phyloP scores from a whole-genome alignment of 2,888 invertebrate species.

The Sphinx pinastri region DNA sequence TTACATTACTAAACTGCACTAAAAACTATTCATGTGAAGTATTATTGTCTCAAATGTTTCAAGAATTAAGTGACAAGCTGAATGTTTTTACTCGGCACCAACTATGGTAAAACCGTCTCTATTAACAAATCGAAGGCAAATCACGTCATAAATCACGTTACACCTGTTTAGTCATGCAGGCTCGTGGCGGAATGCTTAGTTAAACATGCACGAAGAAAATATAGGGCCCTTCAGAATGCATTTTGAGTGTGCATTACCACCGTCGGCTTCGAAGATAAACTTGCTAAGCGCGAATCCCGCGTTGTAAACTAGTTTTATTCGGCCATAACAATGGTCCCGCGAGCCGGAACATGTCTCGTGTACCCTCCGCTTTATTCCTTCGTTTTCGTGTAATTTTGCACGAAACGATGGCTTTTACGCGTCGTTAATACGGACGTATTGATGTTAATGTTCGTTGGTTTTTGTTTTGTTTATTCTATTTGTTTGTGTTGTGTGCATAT shows the following conservation, averaged over 20 bases:
- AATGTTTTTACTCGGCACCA: no score
- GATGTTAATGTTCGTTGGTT: slow-evolving; percentile 41
- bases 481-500: background rate
- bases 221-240: slow-evolving; percentile 7
- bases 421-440: slow-evolving; percentile 49
- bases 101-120: no score
- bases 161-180: background rate
- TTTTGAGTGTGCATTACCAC: background rate
- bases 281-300: slow-evolving; percentile 55
- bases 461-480: slow-evolving; percentile 32
- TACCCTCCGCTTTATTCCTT: slow-evolving; percentile 49
- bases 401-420: slow-evolving; percentile 48
- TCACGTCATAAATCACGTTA: background rate
- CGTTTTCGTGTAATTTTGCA: slow-evolving; percentile 47
- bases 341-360: slow-evolving; percentile 51
- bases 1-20: no score
- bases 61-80: no score
- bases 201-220: slow-evolving; percentile 2
- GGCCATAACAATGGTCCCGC: slow-evolving; percentile 61
- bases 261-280: slow-evolving; percentile 50
- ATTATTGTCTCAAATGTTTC: no score
- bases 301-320: slow-evolving; percentile 70
- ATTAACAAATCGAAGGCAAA: no score
- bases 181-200: background rate
- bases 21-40: no score